Evolutionary conservation across 2,113 vertebrate species (phyloP), one percentile per base, ranked within the genome.

Genomic region (Rhinichthys klamathensis): DNA sequence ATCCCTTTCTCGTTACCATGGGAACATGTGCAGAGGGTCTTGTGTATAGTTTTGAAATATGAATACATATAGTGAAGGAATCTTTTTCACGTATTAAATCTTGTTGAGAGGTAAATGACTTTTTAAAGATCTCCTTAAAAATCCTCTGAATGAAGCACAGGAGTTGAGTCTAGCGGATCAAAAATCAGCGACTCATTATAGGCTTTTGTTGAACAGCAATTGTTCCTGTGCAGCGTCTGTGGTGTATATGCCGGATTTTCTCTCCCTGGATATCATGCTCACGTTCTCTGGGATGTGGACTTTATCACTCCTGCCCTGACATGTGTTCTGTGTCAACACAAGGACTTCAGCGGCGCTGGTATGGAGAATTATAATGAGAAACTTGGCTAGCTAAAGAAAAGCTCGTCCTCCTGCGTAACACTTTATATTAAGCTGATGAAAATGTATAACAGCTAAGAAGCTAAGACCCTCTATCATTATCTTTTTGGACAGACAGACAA

Each of bases 261-360:
- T 87, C 84, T 87, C 84, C 84, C 83, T 88, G 89, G 85, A 91
- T 94, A 91, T 92, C 88, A 91, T 85, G 88, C 86, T 85, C 78
- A 88, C 58, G 44, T 88, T 90, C 88, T 91, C 75, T 4, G 61
- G 27, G 87, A 91, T 67, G 85, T 81, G 74, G 67, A 77, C 69
- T 91, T 95, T 92, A 91, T 93, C 91, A 92, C 75, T 72, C 87
- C 80, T 92, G 90, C 70, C 87, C 80, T 92, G 90, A 92, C 92
- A 90, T 92, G 82, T 90, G 92, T 91, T 93, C 93, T 79, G 87
- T 92, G 89, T 91, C 90, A 75, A 86, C 73, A 74, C 90, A 86
- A 88, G 90, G 88, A 89, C 0, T 3, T 15, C 80, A 90, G 85
- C 84, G 91, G 80, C 80, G 88, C 72, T 86, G 78, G 72, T 81